Evolutionary conservation across 2,888 invertebrate genomes (phyloP).

Genomic region (Rotaria sp.): DNA sequence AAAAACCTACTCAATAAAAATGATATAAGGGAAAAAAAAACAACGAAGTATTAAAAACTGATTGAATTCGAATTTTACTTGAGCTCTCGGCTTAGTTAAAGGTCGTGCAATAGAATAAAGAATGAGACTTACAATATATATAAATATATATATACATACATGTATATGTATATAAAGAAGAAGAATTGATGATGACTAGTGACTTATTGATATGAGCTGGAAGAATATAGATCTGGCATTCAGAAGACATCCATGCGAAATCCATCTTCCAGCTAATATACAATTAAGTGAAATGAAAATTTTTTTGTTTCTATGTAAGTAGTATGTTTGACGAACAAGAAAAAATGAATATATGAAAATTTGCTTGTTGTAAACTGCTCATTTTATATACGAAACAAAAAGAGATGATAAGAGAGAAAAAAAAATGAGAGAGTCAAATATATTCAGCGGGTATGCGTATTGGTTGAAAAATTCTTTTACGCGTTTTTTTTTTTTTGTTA

Average conservation of each 20-base stretch:
- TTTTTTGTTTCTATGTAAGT: neutral
- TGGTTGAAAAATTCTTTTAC: slow-evolving; percentile 6
- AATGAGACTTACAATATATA: neutral
- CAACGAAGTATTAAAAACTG: slow-evolving; percentile 7
- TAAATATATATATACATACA: neutral
- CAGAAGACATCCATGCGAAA: slow-evolving; percentile 2
- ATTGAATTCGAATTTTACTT: neutral
- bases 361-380: slow-evolving; percentile 23
- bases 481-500: neutral
- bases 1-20: neutral
- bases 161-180: neutral
- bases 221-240: slow-evolving; percentile 32
- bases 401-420: neutral
- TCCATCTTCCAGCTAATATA: slow-evolving; percentile 24
- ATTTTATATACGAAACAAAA: neutral
- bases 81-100: slow-evolving; percentile 7
- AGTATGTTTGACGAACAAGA: neutral
- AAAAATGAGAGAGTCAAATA: neutral
- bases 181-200: neutral
- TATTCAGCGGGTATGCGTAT: neutral
- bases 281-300: neutral
- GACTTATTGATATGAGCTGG: slow-evolving; percentile 26
- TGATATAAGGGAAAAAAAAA: neutral
- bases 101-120: neutral
- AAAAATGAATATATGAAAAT: slow-evolving; percentile 20